These are phyloP conservation scores for Phoxinus phoxinus DNA, from an alignment of 2,113 vertebrate genomes.

Conservation along the genomic window DNA sequence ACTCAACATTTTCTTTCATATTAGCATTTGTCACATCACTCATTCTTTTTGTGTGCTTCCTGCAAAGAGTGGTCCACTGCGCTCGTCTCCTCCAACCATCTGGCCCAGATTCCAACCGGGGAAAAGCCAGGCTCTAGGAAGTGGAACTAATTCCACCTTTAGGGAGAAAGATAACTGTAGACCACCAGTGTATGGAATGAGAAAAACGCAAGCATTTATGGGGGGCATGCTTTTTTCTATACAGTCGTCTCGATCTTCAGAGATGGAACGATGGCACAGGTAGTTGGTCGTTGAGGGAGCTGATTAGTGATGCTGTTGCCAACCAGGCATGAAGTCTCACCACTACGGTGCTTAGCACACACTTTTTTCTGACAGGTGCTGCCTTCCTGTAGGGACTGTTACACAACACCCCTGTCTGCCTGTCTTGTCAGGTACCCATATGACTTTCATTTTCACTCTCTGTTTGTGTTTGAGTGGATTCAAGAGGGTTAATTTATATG, in stretches of 20 bases:
- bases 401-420: not conserved
- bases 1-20: constrained; percentile 32
- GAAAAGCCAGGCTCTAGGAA: constrained; percentile 69
- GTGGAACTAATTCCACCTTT: constrained; percentile 74
- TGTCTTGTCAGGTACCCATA: constrained; percentile 5
- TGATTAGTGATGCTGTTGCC: constrained; percentile 41
- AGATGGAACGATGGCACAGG: constrained; percentile 34
- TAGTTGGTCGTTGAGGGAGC: constrained; percentile 17
- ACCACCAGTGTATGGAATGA: constrained; percentile 44
- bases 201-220: constrained; percentile 4
- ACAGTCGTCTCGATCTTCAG: not conserved
- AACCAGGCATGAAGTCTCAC: not conserved
- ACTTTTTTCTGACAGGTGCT: constrained; percentile 8
- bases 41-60: constrained; percentile 33
- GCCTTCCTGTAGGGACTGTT: constrained; percentile 8
- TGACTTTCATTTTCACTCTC: not conserved
- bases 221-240: not conserved
- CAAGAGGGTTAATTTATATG: constrained; percentile 4
- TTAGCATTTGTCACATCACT: constrained; percentile 13
- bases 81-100: constrained; percentile 60
- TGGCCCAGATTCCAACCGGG: constrained; percentile 75
- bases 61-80: constrained; percentile 65
- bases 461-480: not conserved
- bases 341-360: constrained; percentile 6
- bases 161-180: constrained; percentile 59